These are phyloP conservation scores for Atrichornis clamosus DNA, from an alignment of 2,113 vertebrate genomes.

Conservation along the genomic window DNA sequence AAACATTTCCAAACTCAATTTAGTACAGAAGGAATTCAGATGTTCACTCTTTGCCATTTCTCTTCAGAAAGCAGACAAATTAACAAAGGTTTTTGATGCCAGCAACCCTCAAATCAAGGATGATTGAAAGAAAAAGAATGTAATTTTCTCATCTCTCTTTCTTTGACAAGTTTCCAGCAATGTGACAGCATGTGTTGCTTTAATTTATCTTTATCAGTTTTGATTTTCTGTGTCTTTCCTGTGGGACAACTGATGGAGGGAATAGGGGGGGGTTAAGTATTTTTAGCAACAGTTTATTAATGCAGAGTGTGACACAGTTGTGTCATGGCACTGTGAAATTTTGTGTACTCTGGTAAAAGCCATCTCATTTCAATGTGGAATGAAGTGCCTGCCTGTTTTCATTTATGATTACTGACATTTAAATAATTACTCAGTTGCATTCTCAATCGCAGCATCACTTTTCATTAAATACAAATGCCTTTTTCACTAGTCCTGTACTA, in stretches of 20 bases:
- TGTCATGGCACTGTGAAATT: slow-evolving; percentile 25
- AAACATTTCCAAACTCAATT: background rate
- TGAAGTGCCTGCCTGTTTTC: slow-evolving; percentile 6
- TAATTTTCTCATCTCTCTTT: slow-evolving; percentile 28
- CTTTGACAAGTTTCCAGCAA: slow-evolving; percentile 19
- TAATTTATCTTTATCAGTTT: slow-evolving; percentile 41
- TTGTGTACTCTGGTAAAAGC: background rate
- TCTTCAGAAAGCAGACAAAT: slow-evolving; percentile 4
- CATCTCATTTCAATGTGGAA: background rate
- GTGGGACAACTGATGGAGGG: background rate
- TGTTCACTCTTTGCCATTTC: slow-evolving; percentile 4
- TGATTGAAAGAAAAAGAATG: slow-evolving; percentile 46
- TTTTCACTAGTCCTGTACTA: background rate
- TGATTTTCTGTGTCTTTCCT: slow-evolving; percentile 20
- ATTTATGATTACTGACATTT: slow-evolving; percentile 4
- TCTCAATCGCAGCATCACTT: background rate
- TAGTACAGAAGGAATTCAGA: slow-evolving; percentile 19
- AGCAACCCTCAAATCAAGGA: slow-evolving; percentile 35
- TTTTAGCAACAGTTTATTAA: slow-evolving; percentile 38
- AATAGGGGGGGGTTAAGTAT: background rate
- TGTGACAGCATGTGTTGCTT: slow-evolving; percentile 1
- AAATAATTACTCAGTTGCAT: background rate
- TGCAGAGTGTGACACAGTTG: background rate
- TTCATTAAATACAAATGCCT: background rate
- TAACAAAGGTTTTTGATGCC: slow-evolving; percentile 28